Evolutionary conservation across 37 sponge, comb jelly and placozoan species (phyloP).

Genomic region (Aphrocallistes beatrix): DNA sequence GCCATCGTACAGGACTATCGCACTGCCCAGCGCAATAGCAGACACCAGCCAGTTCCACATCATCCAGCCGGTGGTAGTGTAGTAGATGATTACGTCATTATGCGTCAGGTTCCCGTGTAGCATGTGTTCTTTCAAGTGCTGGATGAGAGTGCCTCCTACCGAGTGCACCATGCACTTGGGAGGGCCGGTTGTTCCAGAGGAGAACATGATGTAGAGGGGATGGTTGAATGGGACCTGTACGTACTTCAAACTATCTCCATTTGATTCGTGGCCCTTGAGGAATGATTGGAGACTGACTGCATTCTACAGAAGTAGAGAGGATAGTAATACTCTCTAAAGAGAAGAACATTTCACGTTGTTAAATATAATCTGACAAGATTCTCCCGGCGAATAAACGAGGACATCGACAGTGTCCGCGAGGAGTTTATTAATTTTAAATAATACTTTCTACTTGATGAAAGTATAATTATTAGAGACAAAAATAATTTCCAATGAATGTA

Average conservation of each 20-base stretch:
- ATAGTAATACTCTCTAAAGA: background rate
- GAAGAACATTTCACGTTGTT: background rate
- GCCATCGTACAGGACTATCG: conserved; percentile 87
- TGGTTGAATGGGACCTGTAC: conserved; percentile 96
- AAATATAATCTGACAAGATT: background rate
- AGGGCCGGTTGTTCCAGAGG: conserved; percentile 90
- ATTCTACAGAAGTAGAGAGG: conserved; percentile 41
- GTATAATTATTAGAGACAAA: too few relatives aligned
- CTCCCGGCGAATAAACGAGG: background rate
- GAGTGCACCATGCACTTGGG: conserved; percentile 99
- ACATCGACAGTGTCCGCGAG: too few relatives aligned
- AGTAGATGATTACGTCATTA: conserved; percentile 80
- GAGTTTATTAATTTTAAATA: too few relatives aligned
- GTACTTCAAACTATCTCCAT: conserved; percentile 38
- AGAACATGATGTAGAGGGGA: conserved; percentile 96
- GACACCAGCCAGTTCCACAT: conserved; percentile 99
- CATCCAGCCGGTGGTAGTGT: conserved; percentile 86
- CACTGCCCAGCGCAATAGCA: conserved; percentile 66
- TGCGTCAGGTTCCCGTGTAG: conserved; percentile 74
- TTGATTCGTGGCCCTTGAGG: conserved; percentile 22
- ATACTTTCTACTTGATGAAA: too few relatives aligned
- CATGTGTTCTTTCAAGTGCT: conserved; percentile 89
- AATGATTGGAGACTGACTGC: conserved; percentile 43
- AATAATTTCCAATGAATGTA: too few relatives aligned
- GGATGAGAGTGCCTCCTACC: conserved; percentile 90